Evolutionary conservation across 1,140 invertebrate genomes (phyloP).

Genomic region (Tachypleus tridentatus): DNA sequence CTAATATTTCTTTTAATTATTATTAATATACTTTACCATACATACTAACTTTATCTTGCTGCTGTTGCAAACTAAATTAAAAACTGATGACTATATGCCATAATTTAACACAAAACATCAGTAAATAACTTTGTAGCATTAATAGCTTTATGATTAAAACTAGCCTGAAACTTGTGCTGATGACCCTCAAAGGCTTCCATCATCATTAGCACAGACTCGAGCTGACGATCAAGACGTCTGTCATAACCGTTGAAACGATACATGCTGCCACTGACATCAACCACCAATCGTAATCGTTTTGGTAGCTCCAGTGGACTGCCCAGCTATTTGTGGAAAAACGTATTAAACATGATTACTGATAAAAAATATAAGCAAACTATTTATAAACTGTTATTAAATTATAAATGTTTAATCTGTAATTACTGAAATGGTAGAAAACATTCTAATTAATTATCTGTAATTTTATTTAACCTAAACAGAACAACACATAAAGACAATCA

Average conservation of each 20-base stretch:
- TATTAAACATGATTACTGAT: background rate
- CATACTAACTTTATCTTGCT: no score
- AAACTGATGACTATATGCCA: background rate
- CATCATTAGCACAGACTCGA: conserved; percentile 83
- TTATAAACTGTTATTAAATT: no score
- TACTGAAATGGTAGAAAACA: no score
- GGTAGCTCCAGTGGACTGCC: conserved; percentile 59
- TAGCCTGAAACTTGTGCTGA: conserved; percentile 52
- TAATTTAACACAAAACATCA: conserved; percentile 28
- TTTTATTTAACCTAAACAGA: no score
- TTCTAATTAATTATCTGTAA: no score
- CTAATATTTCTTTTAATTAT: no score
- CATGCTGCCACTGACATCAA: conserved; percentile 93
- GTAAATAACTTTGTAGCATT: no score
- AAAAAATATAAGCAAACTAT: background rate
- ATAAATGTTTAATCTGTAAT: no score
- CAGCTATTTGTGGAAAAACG: background rate
- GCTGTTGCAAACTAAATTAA: background rate
- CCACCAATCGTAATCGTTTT: conserved; percentile 73
- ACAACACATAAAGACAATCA: no score
- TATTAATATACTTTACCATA: no score
- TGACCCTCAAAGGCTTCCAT: conserved; percentile 89
- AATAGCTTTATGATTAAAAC: no score
- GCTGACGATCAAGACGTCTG: conserved; percentile 73
- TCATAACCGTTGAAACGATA: conserved; percentile 93